A percentile compares a stretch with the other conserved stretches of the same genome.
Conservation (phyloP, 1,140 invertebrate species). For the Coboldia fuscipes region DNA sequence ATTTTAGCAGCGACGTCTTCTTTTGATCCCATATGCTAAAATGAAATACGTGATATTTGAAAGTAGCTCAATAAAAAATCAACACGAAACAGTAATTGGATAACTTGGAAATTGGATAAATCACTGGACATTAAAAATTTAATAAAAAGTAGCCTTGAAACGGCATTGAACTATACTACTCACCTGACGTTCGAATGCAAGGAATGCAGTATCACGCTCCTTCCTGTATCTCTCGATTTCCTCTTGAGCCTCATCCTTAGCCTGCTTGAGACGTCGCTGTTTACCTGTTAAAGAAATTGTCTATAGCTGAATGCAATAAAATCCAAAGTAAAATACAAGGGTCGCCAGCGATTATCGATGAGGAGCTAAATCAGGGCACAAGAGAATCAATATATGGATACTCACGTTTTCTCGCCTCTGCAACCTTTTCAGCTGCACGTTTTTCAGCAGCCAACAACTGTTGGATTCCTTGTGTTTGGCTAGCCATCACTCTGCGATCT, state of each 20-base stretch:
- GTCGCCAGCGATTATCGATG: too few relatives aligned
- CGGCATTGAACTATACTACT: slow-evolving; percentile 3
- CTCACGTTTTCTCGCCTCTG: slow-evolving; percentile 95
- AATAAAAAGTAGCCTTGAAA: background rate
- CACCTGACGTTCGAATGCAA: slow-evolving; percentile 76
- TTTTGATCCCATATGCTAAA: slow-evolving; percentile 64
- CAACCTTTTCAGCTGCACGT: slow-evolving; percentile 93
- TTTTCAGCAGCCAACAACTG: slow-evolving; percentile 95
- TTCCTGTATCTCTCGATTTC: slow-evolving; percentile 90
- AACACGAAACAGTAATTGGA: background rate
- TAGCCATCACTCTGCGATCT: slow-evolving; percentile 59
- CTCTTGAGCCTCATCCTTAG: slow-evolving; percentile 92
- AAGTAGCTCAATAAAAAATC: background rate
- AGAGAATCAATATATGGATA: too few relatives aligned
- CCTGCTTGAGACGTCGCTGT: slow-evolving; percentile 85
- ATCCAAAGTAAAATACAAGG: too few relatives aligned
- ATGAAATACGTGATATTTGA: background rate
- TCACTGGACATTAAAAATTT: background rate
- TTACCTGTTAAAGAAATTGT: slow-evolving; percentile 38
- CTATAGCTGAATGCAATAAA: too few relatives aligned
- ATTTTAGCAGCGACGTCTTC: slow-evolving; percentile 70
- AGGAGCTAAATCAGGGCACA: too few relatives aligned
- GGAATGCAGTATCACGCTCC: slow-evolving; percentile 71
- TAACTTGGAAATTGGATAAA: background rate
- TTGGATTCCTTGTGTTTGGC: slow-evolving; percentile 97